Percentiles rank a stretch among this genome's conserved stretches.
Conservation (phyloP, 2,888 invertebrate species). For the Rapana venosa region DNA sequence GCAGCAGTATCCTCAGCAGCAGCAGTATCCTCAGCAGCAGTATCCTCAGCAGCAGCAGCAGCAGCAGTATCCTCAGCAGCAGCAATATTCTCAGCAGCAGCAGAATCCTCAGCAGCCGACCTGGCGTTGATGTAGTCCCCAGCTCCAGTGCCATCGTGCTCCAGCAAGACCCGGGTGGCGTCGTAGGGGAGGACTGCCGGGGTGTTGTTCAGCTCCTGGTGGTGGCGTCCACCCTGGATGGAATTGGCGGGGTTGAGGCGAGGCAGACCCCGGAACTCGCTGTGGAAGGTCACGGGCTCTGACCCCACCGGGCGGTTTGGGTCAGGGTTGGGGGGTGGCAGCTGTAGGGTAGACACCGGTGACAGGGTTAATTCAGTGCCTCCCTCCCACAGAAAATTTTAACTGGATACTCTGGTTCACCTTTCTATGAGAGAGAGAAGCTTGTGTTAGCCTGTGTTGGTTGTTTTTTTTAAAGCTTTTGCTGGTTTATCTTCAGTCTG, state of each 20-base stretch:
- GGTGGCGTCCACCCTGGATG: slow-evolving; percentile 56
- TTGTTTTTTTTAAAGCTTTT: no score
- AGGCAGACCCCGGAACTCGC: slow-evolving; percentile 72
- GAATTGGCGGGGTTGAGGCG: slow-evolving; percentile 57
- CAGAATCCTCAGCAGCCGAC: background rate
- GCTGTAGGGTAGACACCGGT: background rate
- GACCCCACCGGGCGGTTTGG: slow-evolving; percentile 43
- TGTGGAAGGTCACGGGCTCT: slow-evolving; percentile 50
- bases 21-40: no score
- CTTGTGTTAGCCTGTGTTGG: no score
- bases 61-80: no score
- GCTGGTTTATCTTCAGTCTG: no score
- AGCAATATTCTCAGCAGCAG: no score
- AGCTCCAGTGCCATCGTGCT: slow-evolving; percentile 56
- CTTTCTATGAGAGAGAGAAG: no score
- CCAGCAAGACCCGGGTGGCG: slow-evolving; percentile 69
- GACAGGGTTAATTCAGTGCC: no score
- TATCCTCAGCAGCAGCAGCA: no score
- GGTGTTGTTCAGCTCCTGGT: slow-evolving; percentile 70
- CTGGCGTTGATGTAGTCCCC: slow-evolving; percentile 73
- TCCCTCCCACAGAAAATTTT: no score
- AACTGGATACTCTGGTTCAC: no score
- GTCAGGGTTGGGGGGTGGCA: slow-evolving; percentile 27
- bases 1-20: no score
- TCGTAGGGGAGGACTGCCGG: slow-evolving; percentile 74